Conservation (phyloP, 1,140 invertebrate species). For the Drosophila cardini region DNA sequence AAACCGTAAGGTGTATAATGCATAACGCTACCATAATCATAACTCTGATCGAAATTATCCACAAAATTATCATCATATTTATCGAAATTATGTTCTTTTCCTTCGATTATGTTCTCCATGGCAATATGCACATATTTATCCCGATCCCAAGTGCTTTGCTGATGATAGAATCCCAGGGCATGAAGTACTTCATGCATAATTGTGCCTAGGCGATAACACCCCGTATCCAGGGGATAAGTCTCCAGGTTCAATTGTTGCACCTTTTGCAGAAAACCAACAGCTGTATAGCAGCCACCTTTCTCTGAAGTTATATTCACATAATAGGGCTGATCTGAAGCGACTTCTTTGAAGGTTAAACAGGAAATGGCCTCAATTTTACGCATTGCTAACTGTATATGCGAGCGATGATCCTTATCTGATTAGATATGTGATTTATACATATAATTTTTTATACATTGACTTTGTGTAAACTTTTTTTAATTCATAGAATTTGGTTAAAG, state of each 20-base stretch:
- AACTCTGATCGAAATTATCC: constrained; percentile 85
- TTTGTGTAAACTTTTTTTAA: too few relatives aligned
- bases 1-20: constrained; percentile 90
- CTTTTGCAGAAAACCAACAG: constrained; percentile 85
- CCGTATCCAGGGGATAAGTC: constrained; percentile 77
- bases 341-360: constrained; percentile 62
- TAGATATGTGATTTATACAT: neutral
- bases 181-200: constrained; percentile 90
- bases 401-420: constrained; percentile 57
- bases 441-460: too few relatives aligned
- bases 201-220: constrained; percentile 84
- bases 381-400: constrained; percentile 59
- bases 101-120: constrained; percentile 88
- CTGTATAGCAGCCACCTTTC: constrained; percentile 86
- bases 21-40: constrained; percentile 89
- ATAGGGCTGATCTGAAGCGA: constrained; percentile 70
- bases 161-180: constrained; percentile 89
- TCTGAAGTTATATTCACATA: constrained; percentile 79
- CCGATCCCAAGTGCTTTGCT: constrained; percentile 89
- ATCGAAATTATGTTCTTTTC: constrained; percentile 86
- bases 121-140: constrained; percentile 89
- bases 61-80: constrained; percentile 85
- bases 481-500: too few relatives aligned
- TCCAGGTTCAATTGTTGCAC: constrained; percentile 86
- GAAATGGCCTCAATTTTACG: constrained; percentile 48